phyloP scores from a whole-genome alignment of 2,888 invertebrate genomes.

The Micoletzkya japonica region DNA sequence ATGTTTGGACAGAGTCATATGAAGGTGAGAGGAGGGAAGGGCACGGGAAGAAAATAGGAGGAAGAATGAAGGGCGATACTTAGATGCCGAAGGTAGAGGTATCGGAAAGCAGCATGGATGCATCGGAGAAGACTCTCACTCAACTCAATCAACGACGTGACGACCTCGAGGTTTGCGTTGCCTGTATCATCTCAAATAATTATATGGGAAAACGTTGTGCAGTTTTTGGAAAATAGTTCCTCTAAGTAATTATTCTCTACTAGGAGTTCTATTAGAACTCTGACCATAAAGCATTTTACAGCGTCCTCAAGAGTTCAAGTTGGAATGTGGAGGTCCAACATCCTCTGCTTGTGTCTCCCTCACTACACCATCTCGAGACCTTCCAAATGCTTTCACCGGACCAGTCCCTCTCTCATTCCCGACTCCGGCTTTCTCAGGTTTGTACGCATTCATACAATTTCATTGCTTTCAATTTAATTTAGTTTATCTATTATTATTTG shows the following conservation, averaged over 20 bases:
- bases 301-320: constrained; percentile 17
- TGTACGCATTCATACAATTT: not conserved
- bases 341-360: constrained; percentile 13
- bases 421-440: constrained; percentile 4
- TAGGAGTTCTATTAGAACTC: not conserved
- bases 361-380: constrained; percentile 17
- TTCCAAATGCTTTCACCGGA: not conserved
- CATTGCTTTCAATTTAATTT: too few species aligned
- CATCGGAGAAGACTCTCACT: constrained; percentile 18
- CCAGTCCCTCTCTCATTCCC: constrained; percentile 6
- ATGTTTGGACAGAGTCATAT: constrained; percentile 11
- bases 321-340: not conserved
- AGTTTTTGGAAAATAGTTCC: not conserved
- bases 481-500: too few species aligned
- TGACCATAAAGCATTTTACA: not conserved
- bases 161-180: constrained; percentile 10
- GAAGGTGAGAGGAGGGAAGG: not conserved
- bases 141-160: constrained; percentile 15
- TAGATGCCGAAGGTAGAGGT: constrained; percentile 1
- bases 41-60: not conserved
- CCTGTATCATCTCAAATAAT: not conserved
- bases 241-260: too few species aligned
- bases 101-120: not conserved
- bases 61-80: not conserved
- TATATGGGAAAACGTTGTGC: not conserved